phyloP scores from a whole-genome alignment of 2,797 vertebrate species.

The Bradypodion pumilum region DNA sequence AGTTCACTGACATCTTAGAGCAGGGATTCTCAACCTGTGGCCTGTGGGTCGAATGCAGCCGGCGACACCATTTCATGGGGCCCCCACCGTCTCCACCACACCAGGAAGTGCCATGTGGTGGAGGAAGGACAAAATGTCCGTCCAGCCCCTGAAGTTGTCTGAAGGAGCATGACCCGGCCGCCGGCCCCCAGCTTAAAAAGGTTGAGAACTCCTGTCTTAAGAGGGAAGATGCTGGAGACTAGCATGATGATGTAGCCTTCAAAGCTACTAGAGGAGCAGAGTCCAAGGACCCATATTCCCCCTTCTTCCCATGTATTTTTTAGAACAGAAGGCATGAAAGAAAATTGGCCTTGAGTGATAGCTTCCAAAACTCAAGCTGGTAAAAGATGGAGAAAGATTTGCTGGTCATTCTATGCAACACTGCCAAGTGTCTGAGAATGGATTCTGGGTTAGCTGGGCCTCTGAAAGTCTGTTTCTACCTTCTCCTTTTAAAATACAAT shows the following conservation, averaged over 20 bases:
- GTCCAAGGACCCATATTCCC: background rate
- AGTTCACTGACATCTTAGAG: background rate
- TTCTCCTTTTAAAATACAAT: background rate
- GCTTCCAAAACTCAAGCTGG: background rate
- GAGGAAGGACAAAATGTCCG: too few species aligned
- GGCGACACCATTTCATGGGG: too few species aligned
- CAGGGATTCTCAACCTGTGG: too few species aligned
- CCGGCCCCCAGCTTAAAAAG: too few species aligned
- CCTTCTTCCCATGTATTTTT: background rate
- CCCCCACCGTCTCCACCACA: too few species aligned
- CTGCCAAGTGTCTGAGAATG: too few species aligned
- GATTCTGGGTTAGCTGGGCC: background rate
- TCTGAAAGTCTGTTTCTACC: background rate
- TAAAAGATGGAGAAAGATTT: background rate
- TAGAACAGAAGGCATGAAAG: background rate
- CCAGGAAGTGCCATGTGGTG: too few species aligned
- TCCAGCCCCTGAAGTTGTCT: too few species aligned
- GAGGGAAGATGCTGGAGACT: conserved; percentile 1
- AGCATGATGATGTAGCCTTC: background rate
- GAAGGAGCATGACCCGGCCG: too few species aligned
- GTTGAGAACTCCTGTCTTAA: too few species aligned
- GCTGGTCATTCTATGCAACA: background rate
- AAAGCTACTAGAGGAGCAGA: background rate
- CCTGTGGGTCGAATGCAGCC: too few species aligned
- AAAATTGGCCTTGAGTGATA: background rate